These are phyloP conservation scores for Blera fallax DNA, from an alignment of 2,888 invertebrate genomes.

Conservation along the genomic window DNA sequence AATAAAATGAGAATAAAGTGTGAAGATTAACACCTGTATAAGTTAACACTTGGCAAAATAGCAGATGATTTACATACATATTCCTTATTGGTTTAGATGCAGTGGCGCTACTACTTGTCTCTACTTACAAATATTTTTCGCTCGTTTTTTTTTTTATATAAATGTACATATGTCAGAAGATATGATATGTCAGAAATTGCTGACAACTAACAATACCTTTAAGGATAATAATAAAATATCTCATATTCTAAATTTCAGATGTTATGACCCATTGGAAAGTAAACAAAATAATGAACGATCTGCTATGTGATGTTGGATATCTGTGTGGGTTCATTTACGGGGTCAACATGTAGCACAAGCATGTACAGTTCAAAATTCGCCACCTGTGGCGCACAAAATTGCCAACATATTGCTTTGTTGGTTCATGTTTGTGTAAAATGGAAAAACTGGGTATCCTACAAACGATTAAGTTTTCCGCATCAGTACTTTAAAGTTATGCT, in stretches of 20 bases:
- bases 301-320: not conserved
- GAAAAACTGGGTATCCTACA: slow-evolving; percentile 25
- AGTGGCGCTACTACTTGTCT: not conserved
- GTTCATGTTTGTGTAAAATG: not conserved
- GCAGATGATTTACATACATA: not conserved
- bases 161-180: too few relatives aligned
- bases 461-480: slow-evolving; percentile 15
- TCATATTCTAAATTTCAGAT: not conserved
- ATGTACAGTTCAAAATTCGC: not conserved
- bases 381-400: not conserved
- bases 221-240: not conserved
- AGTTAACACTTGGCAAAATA: not conserved
- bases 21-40: not conserved
- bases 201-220: not conserved
- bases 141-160: too few relatives aligned
- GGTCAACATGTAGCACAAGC: not conserved
- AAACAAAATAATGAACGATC: not conserved
- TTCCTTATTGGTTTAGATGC: not conserved
- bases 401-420: not conserved
- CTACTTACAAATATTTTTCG: too few relatives aligned
- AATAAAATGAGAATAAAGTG: not conserved
- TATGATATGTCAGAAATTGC: too few relatives aligned
- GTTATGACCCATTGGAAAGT: not conserved
- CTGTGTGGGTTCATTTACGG: not conserved
- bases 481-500: not conserved